Conservation (phyloP, 2,888 invertebrate species). For the Xestobium rufovillosum region DNA sequence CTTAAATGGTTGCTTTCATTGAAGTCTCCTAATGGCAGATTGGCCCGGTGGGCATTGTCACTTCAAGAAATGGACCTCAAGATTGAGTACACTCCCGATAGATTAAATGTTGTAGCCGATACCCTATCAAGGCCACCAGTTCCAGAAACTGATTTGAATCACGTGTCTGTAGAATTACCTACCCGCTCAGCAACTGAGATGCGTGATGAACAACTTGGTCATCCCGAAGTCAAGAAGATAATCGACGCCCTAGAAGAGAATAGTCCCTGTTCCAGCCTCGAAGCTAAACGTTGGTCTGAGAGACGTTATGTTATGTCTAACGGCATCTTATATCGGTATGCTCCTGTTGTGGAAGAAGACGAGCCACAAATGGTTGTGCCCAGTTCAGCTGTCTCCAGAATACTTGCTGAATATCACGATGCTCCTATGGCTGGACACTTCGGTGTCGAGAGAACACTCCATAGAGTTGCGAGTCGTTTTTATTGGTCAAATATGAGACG, state of each 20-base stretch:
- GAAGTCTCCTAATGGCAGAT: conserved; percentile 38
- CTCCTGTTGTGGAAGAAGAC: conserved; percentile 18
- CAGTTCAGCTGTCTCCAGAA: conserved; percentile 5
- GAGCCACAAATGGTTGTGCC: conserved; percentile 25
- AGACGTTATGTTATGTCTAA: conserved; percentile 20
- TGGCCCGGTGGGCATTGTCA: conserved; percentile 41
- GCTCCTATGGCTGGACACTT: conserved; percentile 24
- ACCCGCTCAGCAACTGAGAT: conserved; percentile 9
- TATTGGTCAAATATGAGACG: conserved; percentile 21
- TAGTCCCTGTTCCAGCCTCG: conserved; percentile 7
- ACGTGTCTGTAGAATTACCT: conserved; percentile 17
- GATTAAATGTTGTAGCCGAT: conserved; percentile 37
- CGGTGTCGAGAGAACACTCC: conserved; percentile 18
- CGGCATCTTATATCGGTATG: conserved; percentile 22
- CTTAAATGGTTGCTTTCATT: conserved; percentile 37
- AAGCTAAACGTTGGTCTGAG: conserved; percentile 14
- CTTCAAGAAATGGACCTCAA: conserved; percentile 37
- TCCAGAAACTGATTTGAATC: conserved; percentile 10
- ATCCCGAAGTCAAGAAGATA: conserved; percentile 25
- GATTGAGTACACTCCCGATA: conserved; percentile 37
- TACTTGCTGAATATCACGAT: conserved; percentile 22
- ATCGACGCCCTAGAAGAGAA: conserved; percentile 20
- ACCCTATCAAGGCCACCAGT: conserved; percentile 31
- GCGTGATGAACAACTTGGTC: conserved; percentile 20
- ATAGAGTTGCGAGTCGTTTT: conserved; percentile 16